Percentiles rank a stretch among this genome's conserved stretches.
Conservation (phyloP, 1,140 invertebrate genomes). For the Neotoxoptera formosana region DNA sequence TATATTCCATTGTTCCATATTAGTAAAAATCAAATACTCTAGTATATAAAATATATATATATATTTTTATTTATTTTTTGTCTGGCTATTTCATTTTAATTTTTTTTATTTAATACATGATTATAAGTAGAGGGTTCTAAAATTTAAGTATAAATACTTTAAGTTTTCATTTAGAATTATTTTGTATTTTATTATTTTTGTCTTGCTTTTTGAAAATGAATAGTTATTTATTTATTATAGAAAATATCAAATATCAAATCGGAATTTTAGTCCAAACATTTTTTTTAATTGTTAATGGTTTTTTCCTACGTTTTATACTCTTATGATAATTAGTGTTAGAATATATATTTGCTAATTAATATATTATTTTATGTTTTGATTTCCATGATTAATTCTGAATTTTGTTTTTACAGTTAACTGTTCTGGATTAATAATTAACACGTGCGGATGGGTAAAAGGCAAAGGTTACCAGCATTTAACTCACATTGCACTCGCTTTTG, state of each 20-base stretch:
- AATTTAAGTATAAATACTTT: too few species aligned
- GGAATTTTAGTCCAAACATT: background rate
- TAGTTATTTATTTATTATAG: background rate
- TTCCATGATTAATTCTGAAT: background rate
- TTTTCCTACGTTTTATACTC: background rate
- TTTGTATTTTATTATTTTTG: too few species aligned
- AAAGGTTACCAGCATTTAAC: constrained; percentile 84
- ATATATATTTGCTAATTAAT: background rate
- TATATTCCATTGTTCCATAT: too few species aligned
- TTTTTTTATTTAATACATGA: too few species aligned
- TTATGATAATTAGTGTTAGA: background rate
- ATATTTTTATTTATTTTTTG: too few species aligned
- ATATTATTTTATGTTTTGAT: background rate
- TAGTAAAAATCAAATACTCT: too few species aligned
- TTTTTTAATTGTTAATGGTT: background rate
- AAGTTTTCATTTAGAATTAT: too few species aligned
- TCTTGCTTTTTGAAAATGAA: background rate
- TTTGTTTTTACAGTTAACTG: constrained; percentile 72
- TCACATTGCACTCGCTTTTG: constrained; percentile 90
- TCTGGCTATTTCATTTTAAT: too few species aligned
- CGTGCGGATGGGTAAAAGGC: constrained; percentile 96
- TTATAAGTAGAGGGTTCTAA: too few species aligned
- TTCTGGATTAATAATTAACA: constrained; percentile 98
- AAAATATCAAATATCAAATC: background rate
- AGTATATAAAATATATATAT: too few species aligned